Percentiles rank a stretch among this genome's conserved stretches.
Evolutionary conservation across 2,888 invertebrate genomes (phyloP).

Genomic region (Lamellibrachia satsuma): DNA sequence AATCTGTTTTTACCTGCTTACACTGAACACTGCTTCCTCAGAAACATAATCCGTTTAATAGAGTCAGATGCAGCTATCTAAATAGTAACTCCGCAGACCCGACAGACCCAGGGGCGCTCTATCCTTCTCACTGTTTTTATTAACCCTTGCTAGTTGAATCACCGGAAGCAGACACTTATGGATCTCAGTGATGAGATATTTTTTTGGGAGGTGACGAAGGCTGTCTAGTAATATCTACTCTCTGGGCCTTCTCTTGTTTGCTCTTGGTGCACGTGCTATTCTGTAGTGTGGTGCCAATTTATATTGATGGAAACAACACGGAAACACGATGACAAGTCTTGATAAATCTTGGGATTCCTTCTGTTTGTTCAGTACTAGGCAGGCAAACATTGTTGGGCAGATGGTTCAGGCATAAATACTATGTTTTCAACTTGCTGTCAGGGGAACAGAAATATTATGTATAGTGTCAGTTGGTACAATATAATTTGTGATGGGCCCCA

Average conservation of each 20-base stretch:
- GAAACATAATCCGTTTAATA: background rate
- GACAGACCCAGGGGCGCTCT: background rate
- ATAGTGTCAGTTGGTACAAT: constrained; percentile 3
- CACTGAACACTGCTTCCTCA: background rate
- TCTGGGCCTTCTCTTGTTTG: background rate
- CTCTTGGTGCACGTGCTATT: background rate
- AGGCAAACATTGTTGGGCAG: background rate
- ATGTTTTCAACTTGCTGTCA: background rate
- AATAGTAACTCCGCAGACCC: background rate
- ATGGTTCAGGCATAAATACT: background rate
- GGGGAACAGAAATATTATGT: background rate
- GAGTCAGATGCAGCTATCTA: background rate
- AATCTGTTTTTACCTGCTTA: background rate
- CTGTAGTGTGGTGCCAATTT: background rate
- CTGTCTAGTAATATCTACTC: background rate
- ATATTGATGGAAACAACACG: background rate
- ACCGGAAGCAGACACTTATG: background rate
- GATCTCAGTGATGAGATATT: background rate
- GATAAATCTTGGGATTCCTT: background rate
- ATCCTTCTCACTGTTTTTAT: background rate
- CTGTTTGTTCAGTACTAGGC: constrained; percentile 9
- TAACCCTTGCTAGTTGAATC: background rate
- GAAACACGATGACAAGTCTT: background rate
- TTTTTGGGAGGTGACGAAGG: background rate
- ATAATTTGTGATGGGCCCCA: background rate